Conservation (phyloP, 2,888 invertebrate species). For the Aphidoletes aphidimyza region DNA sequence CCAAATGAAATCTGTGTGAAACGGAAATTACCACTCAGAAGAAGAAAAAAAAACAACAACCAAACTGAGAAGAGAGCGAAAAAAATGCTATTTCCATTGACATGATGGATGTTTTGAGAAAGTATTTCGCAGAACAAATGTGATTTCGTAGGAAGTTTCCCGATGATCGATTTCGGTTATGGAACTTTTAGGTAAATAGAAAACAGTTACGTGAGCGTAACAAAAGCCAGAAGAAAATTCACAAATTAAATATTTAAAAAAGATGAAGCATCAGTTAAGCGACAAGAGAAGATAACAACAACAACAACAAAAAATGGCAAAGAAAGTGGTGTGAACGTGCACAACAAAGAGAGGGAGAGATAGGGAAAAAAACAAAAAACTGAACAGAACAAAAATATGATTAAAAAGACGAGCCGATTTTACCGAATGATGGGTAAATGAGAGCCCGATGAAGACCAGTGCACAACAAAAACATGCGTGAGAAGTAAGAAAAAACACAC, state of each 20-base stretch:
- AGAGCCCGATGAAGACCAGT: not conserved
- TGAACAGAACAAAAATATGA: no score
- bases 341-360: not conserved
- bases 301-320: not conserved
- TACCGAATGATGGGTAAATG: conserved; percentile 1
- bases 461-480: not conserved
- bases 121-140: not conserved
- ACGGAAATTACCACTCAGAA: conserved; percentile 11
- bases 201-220: conserved; percentile 37
- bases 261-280: no score
- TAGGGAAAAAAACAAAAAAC: not conserved
- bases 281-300: no score
- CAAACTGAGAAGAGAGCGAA: no score
- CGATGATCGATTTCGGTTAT: not conserved
- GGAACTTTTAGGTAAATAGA: not conserved
- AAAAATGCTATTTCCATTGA: no score
- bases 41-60: no score
- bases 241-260: not conserved
- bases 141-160: not conserved
- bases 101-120: not conserved
- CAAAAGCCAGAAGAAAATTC: not conserved
- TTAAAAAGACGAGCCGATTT: not conserved
- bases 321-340: conserved; percentile 51
- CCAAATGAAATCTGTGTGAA: not conserved
- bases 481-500: not conserved